phyloP scores from a whole-genome alignment of 2,888 invertebrate genomes.

The Sycophila texana region DNA sequence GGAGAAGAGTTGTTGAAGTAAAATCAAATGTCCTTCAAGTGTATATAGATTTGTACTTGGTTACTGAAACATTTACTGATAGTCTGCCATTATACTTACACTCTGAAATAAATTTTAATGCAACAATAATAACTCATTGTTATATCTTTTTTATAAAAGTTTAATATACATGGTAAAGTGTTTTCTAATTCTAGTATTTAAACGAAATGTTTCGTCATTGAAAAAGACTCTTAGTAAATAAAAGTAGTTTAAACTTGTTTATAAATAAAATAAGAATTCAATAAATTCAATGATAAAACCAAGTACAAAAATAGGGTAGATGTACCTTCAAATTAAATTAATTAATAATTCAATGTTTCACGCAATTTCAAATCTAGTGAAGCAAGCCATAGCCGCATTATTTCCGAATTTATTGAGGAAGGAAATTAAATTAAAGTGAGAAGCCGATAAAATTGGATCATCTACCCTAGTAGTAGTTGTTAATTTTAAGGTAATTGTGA shows the following conservation, averaged over 20 bases:
- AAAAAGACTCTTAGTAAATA: not conserved
- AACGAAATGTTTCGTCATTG: not conserved
- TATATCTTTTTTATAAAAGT: not conserved
- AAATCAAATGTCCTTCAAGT: slow-evolving; percentile 35
- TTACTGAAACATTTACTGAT: not conserved
- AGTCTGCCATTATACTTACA: not conserved
- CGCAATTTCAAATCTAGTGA: not conserved
- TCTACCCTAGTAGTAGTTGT: slow-evolving; percentile 53
- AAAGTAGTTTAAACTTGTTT: slow-evolving; percentile 29
- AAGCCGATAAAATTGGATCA: slow-evolving; percentile 22
- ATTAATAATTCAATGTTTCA: not conserved
- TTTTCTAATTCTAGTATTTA: not conserved
- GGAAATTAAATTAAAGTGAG: not conserved
- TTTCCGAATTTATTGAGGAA: too few relatives aligned
- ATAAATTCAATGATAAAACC: slow-evolving; percentile 19
- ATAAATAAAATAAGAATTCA: slow-evolving; percentile 12
- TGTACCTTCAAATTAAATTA: slow-evolving; percentile 16
- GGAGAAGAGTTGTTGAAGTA: slow-evolving; percentile 43
- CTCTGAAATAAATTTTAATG: slow-evolving; percentile 13
- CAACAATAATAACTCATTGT: not conserved
- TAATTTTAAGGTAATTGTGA: slow-evolving; percentile 57
- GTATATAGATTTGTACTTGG: slow-evolving; percentile 40
- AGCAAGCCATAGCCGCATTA: not conserved
- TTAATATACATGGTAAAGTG: not conserved
- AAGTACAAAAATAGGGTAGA: slow-evolving; percentile 50